Evolutionary conservation across 2,113 vertebrate species (phyloP), one percentile per base, ranked within the genome.

Genomic region (Sphaerodactylus townsendi): DNA sequence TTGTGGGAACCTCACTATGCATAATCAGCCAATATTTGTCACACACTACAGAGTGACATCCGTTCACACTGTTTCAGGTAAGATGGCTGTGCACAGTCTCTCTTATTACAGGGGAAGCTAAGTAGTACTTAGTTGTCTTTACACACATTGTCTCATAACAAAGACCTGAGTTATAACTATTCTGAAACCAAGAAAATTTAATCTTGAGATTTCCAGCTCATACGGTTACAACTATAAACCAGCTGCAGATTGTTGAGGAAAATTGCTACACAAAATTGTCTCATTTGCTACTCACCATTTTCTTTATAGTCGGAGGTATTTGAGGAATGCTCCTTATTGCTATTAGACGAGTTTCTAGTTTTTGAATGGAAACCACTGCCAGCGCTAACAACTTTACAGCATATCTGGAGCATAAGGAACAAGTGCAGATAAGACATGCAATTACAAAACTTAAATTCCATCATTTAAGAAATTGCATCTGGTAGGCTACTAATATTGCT

Each of bases 361-460:
- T 96, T 90, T 96, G 96, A 53, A 98, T 97, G 86, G 98, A 97
- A 91, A 95, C 95, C 85, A 97, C 91, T 87, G 97, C 95, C 91
- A 97, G 90, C 10, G 89, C 39, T 79, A 99, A 81, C 10, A 97
- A 92, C 62, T 97, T 93, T 85, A 97, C 96, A 83, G 97, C 87
- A 25, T 86, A 94, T 82, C 98, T 99, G 87, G 48, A 91, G 88
- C 21, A 77, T 84, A 87, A 76, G 73, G 90, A 25, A 19, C 85
- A 28, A 2, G 28, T 28, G 8, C 23, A 46, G 82, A 5, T 80
- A 19, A 39, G 37, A 15, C 0, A 62, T 79, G 62, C 39, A 87
- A 78, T 66, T 70, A 9, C 28, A 10, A 62, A 62, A 62, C 59
- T 62, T 62, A 62, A 53, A 68, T 68, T 66, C n/a, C n/a, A 68